Evolutionary conservation across 2,113 vertebrate genomes (phyloP), one percentile per base, ranked within the genome.

Genomic region (Arothron firmamentum): DNA sequence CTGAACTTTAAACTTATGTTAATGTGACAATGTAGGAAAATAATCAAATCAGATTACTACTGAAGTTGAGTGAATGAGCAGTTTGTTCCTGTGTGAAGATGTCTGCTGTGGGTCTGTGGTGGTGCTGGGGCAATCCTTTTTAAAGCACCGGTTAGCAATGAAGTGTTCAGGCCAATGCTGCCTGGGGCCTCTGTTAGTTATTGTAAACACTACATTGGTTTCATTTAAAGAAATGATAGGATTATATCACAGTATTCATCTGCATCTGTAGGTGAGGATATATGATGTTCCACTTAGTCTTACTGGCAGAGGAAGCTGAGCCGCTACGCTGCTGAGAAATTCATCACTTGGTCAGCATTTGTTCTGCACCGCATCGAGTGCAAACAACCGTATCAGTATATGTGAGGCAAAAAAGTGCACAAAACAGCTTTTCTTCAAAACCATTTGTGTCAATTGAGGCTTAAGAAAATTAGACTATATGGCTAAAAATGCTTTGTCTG

Each of bases 1-100:
- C 7, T 56, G 58, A 59, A 43, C 14, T 55, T 53, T 15, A 52
- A 10, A 55, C 51, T 64, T 76, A 82, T 82, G 78, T 69, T 72
- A 77, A 83, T 70, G n/a, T 13, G 6, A 55, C 61, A n/a, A 55
- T 17, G 19, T 41, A 74, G 85, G 86, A 87, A 87, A 86, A 85
- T 82, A 84, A 52, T 77, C 68, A 81, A 69, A 83, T 70, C 21
- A 67, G 21, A 5, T 15, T 74, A 72, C 50, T 57, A 58, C 28
- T 50, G 28, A 68, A 67, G 2, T 52, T 61, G 15, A 18, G 15
- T 23, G 20, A 18, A 51, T 82, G 67, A 71, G 59, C 80, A 65
- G 70, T 71, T 81, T 83, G 63, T 87, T 88, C 85, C 80, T 68
- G 8, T 6, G 1, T 51, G 12, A n/a, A 21, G 48, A 14, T 47